Percentiles rank a stretch among this genome's conserved stretches.
These are phyloP conservation scores for Campoplex nolae DNA, from an alignment of 2,888 invertebrate genomes.

Conservation along the genomic window DNA sequence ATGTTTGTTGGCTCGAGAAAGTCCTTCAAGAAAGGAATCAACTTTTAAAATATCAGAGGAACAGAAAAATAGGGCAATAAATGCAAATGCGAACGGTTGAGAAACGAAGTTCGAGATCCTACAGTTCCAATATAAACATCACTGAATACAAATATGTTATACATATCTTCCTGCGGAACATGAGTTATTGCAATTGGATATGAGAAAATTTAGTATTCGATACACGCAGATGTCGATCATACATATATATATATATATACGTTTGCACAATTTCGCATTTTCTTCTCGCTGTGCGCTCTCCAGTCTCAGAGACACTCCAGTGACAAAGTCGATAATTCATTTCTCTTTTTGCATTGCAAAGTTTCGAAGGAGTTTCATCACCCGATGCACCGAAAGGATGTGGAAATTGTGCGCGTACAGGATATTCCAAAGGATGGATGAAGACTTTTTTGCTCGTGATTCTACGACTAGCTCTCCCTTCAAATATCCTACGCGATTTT, in stretches of 20 bases:
- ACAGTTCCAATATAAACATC: slow-evolving; percentile 21
- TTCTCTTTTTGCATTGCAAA: neutral
- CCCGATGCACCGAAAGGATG: neutral
- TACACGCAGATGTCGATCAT: neutral
- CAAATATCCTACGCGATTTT: neutral
- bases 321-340: slow-evolving; percentile 44
- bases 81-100: slow-evolving; percentile 9
- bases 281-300: slow-evolving; percentile 4
- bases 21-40: neutral
- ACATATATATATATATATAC: neutral
- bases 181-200: slow-evolving; percentile 17
- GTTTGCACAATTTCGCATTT: slow-evolving; percentile 7
- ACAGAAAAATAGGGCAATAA: slow-evolving; percentile 1
- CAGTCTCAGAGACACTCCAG: slow-evolving; percentile 7
- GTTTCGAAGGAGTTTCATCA: neutral
- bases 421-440: neutral
- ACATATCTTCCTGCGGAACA: neutral
- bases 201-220: slow-evolving; percentile 25
- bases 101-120: neutral
- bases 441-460: neutral
- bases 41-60: neutral
- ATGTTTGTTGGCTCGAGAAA: neutral
- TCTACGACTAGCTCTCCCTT: neutral
- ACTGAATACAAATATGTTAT: slow-evolving; percentile 29
- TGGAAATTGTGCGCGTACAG: neutral